phyloP scores from a whole-genome alignment of 2,888 invertebrate species.

The Diaperis boleti region DNA sequence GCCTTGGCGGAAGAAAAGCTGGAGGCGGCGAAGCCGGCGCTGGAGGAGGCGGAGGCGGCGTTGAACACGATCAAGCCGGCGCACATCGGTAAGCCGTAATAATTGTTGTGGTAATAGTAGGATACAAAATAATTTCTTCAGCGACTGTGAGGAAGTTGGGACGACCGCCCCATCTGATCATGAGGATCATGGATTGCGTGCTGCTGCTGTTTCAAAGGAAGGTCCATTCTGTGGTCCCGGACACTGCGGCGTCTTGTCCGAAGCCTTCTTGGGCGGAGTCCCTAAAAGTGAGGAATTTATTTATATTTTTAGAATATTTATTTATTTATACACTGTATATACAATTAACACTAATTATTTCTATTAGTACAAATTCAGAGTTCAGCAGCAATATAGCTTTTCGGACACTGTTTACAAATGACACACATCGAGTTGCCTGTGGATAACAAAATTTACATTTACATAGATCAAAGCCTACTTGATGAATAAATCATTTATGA shows the following conservation, averaged over 20 bases:
- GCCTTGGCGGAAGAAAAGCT: conserved; percentile 91
- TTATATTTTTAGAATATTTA: too few relatives aligned
- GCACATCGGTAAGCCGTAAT: conserved; percentile 77
- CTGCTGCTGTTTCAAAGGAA: conserved; percentile 92
- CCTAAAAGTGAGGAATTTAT: conserved; percentile 76
- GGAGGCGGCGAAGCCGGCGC: conserved; percentile 94
- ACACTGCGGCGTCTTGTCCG: conserved; percentile 84
- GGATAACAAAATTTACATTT: too few relatives aligned
- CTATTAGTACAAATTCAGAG: too few relatives aligned
- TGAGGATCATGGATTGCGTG: conserved; percentile 99
- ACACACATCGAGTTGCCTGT: too few relatives aligned
- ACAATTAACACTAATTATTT: too few relatives aligned
- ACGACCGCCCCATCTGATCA: conserved; percentile 94
- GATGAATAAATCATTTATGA: too few relatives aligned
- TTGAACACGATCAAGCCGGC: conserved; percentile 97
- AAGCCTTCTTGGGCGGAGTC: conserved; percentile 98
- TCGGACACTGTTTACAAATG: too few relatives aligned
- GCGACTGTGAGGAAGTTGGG: conserved; percentile 94
- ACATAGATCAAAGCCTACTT: too few relatives aligned
- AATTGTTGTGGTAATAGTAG: neutral
- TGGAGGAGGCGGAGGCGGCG: conserved; percentile 95
- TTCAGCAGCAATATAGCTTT: too few relatives aligned
- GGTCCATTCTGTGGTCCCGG: conserved; percentile 84
- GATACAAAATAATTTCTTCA: conserved; percentile 48
- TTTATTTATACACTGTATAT: too few relatives aligned